These are phyloP conservation scores for Ondatra zibethicus DNA, from an alignment of 2,113 vertebrate species.

Conservation along the genomic window DNA sequence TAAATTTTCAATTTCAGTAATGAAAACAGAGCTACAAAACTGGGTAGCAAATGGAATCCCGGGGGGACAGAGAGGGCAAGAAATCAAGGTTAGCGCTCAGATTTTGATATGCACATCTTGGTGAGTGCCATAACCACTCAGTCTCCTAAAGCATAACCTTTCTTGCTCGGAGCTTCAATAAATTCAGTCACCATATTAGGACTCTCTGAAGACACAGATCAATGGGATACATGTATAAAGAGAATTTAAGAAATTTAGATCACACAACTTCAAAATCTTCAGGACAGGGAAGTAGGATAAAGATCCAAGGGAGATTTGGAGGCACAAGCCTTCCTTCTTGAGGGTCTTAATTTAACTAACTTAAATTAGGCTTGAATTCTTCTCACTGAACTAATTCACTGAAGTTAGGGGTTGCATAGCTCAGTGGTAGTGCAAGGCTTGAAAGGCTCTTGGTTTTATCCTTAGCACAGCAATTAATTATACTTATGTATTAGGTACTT, in stretches of 20 bases:
- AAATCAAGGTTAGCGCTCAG: not conserved
- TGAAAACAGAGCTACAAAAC: not conserved
- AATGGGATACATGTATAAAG: not conserved
- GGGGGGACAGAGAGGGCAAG: not conserved
- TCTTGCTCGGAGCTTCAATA: not conserved
- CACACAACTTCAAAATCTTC: not conserved
- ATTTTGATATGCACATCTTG: not conserved
- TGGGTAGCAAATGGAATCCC: not conserved
- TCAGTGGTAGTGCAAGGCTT: not conserved
- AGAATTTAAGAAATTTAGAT: constrained; percentile 29
- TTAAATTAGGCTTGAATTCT: constrained; percentile 38
- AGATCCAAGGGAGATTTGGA: not conserved
- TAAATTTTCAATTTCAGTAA: not conserved
- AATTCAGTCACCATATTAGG: not conserved
- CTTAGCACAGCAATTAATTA: not conserved
- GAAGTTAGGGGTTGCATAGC: not conserved
- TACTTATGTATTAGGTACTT: not conserved
- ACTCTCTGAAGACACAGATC: constrained; percentile 22
- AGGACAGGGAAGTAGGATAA: not conserved
- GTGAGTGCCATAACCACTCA: not conserved
- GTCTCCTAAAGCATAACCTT: not conserved
- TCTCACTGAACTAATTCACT: constrained; percentile 39
- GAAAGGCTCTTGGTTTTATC: not conserved
- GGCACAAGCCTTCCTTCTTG: not conserved
- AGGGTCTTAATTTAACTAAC: not conserved